Percentiles rank a stretch among this genome's conserved stretches.
Conservation (phyloP, 1,140 invertebrate species). For the Hetaerina americana region DNA sequence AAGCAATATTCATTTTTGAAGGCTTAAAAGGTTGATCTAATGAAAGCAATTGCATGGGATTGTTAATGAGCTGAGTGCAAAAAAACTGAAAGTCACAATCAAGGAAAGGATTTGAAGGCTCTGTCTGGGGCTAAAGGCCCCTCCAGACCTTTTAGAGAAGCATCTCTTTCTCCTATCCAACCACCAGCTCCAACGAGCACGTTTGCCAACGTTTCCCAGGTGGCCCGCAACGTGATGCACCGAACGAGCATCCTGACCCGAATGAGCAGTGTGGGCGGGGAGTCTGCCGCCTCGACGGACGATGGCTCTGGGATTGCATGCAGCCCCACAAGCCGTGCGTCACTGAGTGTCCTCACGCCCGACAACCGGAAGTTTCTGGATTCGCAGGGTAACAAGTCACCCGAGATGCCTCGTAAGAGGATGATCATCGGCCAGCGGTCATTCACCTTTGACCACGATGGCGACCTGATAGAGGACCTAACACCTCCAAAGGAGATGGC, state of each 20-base stretch:
- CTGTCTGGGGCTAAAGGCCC: neutral
- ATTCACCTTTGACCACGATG: conserved; percentile 36
- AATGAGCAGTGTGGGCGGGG: neutral
- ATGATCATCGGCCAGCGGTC: conserved; percentile 34
- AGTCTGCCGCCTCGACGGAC: neutral
- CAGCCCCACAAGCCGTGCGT: neutral
- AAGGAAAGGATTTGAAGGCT: too few species aligned
- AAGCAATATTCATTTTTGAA: too few species aligned
- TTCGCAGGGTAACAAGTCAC: conserved; percentile 22
- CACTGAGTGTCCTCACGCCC: conserved; percentile 33
- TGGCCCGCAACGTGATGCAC: neutral
- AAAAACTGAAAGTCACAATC: too few species aligned
- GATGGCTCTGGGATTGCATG: neutral
- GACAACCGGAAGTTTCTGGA: conserved; percentile 39
- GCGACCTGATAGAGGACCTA: conserved; percentile 33
- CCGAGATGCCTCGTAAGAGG: conserved; percentile 17
- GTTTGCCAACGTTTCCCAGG: neutral
- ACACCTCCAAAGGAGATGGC: neutral
- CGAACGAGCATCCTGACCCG: neutral
- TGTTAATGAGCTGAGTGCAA: too few species aligned
- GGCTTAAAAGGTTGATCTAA: too few species aligned
- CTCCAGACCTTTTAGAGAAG: neutral
- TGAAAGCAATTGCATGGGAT: too few species aligned
- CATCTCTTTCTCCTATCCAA: neutral
- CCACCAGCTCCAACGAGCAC: neutral